These are phyloP conservation scores for Pygoscelis adeliae DNA, from an alignment of 2,113 vertebrate species.

Conservation along the genomic window DNA sequence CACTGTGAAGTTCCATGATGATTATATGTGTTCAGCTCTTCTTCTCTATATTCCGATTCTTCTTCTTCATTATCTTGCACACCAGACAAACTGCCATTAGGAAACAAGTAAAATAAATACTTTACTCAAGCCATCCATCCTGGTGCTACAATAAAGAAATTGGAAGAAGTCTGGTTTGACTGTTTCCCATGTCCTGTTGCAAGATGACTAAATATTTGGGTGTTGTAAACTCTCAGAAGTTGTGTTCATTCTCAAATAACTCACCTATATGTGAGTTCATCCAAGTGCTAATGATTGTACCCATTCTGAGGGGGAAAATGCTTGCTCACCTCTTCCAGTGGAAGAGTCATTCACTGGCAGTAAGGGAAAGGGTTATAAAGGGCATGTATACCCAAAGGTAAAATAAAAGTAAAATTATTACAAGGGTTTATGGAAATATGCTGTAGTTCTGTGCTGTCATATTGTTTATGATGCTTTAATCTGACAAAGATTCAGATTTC, in stretches of 20 bases:
- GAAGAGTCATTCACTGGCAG: background rate
- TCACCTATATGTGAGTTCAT: background rate
- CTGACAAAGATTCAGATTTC: background rate
- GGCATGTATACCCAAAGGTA: background rate
- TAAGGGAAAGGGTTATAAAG: background rate
- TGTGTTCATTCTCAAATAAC: background rate
- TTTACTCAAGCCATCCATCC: background rate
- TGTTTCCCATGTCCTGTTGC: background rate
- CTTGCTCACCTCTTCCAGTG: background rate
- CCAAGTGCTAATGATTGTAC: background rate
- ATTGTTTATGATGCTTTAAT: background rate
- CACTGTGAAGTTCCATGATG: slow-evolving; percentile 58
- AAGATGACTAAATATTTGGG: background rate
- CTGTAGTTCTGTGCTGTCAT: background rate
- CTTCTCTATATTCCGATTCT: background rate
- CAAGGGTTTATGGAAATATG: background rate
- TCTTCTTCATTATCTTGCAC: slow-evolving; percentile 49
- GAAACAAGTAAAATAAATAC: background rate
- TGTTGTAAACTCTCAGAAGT: background rate
- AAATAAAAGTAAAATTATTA: background rate
- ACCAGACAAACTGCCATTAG: background rate
- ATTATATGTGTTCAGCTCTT: slow-evolving; percentile 54
- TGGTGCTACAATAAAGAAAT: background rate
- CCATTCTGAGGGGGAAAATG: background rate
- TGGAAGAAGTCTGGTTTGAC: background rate